Evolutionary conservation across 2,113 vertebrate genomes (phyloP).

Genomic region (Zapornia atra): DNA sequence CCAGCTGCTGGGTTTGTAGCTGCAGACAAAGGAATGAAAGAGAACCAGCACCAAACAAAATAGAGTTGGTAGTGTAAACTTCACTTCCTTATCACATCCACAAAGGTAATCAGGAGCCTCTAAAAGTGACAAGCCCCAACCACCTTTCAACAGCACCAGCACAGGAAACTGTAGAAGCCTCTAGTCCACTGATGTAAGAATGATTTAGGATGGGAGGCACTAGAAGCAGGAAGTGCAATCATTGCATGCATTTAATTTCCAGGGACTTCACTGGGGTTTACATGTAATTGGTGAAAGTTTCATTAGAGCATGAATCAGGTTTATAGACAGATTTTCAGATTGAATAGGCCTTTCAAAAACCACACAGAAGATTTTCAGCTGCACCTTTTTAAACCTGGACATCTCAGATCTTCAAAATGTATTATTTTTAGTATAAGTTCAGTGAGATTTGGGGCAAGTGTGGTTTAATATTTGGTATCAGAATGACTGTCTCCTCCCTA

Average conservation of each 20-base stretch:
- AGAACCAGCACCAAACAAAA: not conserved
- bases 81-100: not conserved
- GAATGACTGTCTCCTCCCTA: not conserved
- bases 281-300: not conserved
- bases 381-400: not conserved
- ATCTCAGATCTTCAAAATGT: not conserved
- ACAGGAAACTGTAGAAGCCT: not conserved
- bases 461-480: not conserved
- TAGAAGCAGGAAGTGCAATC: not conserved
- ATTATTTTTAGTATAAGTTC: not conserved
- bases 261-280: not conserved
- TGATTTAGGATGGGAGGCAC: not conserved
- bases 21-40: not conserved
- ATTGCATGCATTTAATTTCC: not conserved
- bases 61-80: not conserved
- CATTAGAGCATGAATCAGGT: not conserved
- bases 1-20: not conserved
- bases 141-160: not conserved
- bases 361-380: not conserved
- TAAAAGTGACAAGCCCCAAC: not conserved
- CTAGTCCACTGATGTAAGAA: not conserved
- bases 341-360: not conserved
- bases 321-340: not conserved
- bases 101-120: not conserved
- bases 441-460: not conserved